phyloP scores from a whole-genome alignment of 2,888 invertebrate species.

The Tuberolachnus salignus region DNA sequence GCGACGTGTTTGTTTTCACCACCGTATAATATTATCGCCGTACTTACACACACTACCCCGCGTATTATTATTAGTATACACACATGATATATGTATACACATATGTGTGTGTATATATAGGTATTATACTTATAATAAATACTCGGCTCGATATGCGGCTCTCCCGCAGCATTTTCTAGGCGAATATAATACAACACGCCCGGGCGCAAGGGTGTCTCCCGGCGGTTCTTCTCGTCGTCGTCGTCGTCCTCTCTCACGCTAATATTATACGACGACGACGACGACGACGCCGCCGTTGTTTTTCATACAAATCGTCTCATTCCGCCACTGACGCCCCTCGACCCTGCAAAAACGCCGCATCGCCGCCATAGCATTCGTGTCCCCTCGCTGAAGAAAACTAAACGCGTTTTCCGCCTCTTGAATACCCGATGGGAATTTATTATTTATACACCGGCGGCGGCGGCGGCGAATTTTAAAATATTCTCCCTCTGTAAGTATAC shows the following conservation, averaged over 20 bases:
- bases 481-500: conserved; percentile 37
- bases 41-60: too few relatives aligned
- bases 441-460: conserved; percentile 48
- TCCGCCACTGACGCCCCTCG: conserved; percentile 1
- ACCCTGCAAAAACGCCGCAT: neutral
- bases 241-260: too few relatives aligned
- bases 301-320: conserved; percentile 57
- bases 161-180: too few relatives aligned
- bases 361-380: too few relatives aligned
- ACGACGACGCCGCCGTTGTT: conserved; percentile 51
- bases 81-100: too few relatives aligned
- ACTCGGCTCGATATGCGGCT: too few relatives aligned
- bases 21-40: neutral
- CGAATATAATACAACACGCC: too few relatives aligned
- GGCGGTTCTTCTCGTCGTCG: too few relatives aligned
- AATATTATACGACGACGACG: neutral
- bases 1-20: conserved; percentile 9
- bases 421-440: conserved; percentile 55
- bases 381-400: conserved; percentile 23
- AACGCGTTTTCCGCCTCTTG: conserved; percentile 48
- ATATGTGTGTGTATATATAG: too few relatives aligned
- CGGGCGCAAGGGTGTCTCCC: neutral
- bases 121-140: too few relatives aligned
- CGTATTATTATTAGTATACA: too few relatives aligned
- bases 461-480: conserved; percentile 47